Conservation (phyloP, 1,140 invertebrate genomes). For the Apis florea region DNA sequence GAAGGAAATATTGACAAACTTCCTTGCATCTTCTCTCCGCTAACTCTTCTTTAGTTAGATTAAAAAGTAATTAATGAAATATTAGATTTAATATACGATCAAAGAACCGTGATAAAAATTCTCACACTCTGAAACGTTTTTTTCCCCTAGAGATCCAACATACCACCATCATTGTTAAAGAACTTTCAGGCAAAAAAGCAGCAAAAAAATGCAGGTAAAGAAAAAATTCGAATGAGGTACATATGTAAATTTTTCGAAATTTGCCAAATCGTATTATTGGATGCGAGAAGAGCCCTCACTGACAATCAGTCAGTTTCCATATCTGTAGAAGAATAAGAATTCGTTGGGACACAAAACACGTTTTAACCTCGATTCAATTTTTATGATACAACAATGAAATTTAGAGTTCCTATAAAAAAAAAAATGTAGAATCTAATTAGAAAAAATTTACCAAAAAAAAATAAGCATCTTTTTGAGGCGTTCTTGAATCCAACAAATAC, state of each 20-base stretch:
- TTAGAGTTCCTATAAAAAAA: no score
- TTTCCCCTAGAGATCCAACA: not conserved
- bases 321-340: no score
- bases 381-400: no score
- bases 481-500: no score
- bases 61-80: not conserved
- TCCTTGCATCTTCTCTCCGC: not conserved
- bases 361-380: no score
- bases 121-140: not conserved
- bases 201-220: not conserved
- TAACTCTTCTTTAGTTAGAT: not conserved
- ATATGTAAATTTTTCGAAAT: not conserved
- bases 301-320: no score
- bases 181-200: not conserved
- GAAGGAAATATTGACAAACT: not conserved
- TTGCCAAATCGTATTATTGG: no score
- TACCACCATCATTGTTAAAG: not conserved
- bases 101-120: not conserved
- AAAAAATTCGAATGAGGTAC: no score
- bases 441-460: no score
- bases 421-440: no score
- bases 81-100: not conserved
- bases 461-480: rapidly evolving
- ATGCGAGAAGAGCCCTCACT: no score
- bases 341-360: no score